Conservation (phyloP, 2,888 invertebrate species). For the Acanthoscelides obtectus region DNA sequence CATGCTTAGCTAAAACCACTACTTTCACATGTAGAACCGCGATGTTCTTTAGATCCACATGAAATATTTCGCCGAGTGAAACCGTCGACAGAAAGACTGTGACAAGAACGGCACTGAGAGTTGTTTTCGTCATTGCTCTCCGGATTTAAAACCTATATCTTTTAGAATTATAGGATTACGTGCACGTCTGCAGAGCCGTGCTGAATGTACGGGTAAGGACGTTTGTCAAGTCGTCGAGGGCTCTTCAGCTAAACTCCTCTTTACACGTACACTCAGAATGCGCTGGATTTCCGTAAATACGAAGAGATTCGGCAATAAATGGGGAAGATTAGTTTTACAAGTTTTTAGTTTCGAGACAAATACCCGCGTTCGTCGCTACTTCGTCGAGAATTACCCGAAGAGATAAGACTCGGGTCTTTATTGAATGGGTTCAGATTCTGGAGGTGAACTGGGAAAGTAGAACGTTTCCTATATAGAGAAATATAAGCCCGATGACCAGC, state of each 20-base stretch:
- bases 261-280: background rate
- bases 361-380: slow-evolving; percentile 1
- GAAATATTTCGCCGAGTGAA: too few relatives aligned
- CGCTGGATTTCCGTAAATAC: background rate
- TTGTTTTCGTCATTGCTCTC: background rate
- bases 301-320: slow-evolving; percentile 27
- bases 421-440: background rate
- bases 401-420: background rate
- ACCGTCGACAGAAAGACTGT: background rate
- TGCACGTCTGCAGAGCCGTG: background rate
- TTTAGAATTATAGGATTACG: background rate
- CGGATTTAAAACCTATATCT: background rate
- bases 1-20: too few relatives aligned
- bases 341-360: slow-evolving; percentile 22
- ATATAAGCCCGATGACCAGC: too few relatives aligned
- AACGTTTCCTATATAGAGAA: too few relatives aligned
- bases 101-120: background rate
- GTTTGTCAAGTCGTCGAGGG: background rate
- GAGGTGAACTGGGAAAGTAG: too few relatives aligned
- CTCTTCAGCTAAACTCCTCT: background rate
- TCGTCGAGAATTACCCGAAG: background rate
- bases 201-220: background rate
- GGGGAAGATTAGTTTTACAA: slow-evolving; percentile 30
- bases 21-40: too few relatives aligned
- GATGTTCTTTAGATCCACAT: too few relatives aligned